These are phyloP conservation scores for Macrobrachium rosenbergii DNA, from an alignment of 1,140 invertebrate species.

Conservation along the genomic window DNA sequence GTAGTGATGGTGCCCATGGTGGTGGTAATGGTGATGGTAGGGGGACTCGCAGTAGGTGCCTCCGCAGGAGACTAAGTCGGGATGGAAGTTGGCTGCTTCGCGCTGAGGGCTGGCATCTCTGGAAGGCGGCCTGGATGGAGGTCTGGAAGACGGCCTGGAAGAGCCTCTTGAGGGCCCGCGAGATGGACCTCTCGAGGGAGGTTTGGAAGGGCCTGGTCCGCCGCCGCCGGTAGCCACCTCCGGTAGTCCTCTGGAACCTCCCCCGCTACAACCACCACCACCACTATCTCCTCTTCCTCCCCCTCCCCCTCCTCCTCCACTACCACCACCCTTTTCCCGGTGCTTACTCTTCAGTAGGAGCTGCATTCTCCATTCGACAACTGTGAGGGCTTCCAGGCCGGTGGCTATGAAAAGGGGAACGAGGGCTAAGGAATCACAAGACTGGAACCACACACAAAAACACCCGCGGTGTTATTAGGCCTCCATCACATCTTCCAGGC, in stretches of 20 bases:
- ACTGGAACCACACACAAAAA: not conserved
- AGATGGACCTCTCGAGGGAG: conserved; percentile 49
- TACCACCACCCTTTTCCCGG: conserved; percentile 60
- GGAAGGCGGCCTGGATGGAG: conserved; percentile 38
- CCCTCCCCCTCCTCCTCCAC: conserved; percentile 12
- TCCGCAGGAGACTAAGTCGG: conserved; percentile 58
- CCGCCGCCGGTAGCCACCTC: conserved; percentile 3
- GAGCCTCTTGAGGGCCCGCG: conserved; percentile 40
- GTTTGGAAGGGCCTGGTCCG: conserved; percentile 31
- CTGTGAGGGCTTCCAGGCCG: conserved; percentile 64
- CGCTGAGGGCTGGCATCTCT: conserved; percentile 40
- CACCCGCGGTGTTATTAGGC: conserved; percentile 33
- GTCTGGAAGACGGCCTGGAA: conserved; percentile 35
- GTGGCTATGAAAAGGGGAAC: conserved; percentile 41
- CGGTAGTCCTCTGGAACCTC: conserved; percentile 12
- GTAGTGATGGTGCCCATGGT: conserved; percentile 59
- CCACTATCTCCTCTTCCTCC: not conserved
- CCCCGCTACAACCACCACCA: conserved; percentile 51
- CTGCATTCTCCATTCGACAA: conserved; percentile 66
- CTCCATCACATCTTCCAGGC: conserved; percentile 37
- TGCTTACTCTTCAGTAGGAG: conserved; percentile 65
- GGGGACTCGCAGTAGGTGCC: conserved; percentile 56
- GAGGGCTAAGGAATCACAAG: too few species aligned
- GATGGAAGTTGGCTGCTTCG: conserved; percentile 63
- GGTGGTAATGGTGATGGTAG: conserved; percentile 61